Conservation (phyloP, 2,888 invertebrate species). For the Scrobipalpa costella region DNA sequence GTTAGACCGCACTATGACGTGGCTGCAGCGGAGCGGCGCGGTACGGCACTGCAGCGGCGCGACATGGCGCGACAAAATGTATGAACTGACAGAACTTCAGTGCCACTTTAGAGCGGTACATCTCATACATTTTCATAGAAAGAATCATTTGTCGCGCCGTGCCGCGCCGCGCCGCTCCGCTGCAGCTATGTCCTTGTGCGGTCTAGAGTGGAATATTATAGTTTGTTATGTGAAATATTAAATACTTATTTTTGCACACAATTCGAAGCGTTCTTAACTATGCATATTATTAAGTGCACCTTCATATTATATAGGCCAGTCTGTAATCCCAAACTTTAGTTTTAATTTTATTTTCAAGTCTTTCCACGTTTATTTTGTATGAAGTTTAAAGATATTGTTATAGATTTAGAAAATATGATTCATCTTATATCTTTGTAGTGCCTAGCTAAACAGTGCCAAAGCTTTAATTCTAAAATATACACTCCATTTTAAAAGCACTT, state of each 20-base stretch:
- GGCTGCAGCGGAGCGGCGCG: too few species aligned
- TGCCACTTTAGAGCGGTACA: too few species aligned
- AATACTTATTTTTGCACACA: neutral
- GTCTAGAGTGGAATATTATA: neutral
- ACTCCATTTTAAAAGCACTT: neutral
- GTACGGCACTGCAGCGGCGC: too few species aligned
- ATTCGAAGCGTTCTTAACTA: neutral
- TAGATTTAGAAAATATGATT: neutral
- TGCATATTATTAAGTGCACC: conserved; percentile 1
- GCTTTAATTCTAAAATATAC: neutral
- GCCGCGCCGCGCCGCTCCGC: too few species aligned
- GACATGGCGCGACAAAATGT: too few species aligned
- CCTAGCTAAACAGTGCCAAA: conserved; percentile 13
- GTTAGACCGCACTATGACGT: too few species aligned
- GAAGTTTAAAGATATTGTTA: neutral
- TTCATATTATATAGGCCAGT: neutral
- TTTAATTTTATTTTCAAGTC: neutral
- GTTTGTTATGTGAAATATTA: neutral
- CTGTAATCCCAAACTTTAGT: neutral
- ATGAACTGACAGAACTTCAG: too few species aligned
- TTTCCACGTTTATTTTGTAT: neutral
- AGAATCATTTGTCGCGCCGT: too few species aligned
- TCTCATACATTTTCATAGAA: too few species aligned
- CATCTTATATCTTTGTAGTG: neutral
- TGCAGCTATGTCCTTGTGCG: too few species aligned